Evolutionary conservation across 2,113 vertebrate genomes (phyloP), one percentile per base, ranked within the genome.

Genomic region (Nyctibius bracteatus): DNA sequence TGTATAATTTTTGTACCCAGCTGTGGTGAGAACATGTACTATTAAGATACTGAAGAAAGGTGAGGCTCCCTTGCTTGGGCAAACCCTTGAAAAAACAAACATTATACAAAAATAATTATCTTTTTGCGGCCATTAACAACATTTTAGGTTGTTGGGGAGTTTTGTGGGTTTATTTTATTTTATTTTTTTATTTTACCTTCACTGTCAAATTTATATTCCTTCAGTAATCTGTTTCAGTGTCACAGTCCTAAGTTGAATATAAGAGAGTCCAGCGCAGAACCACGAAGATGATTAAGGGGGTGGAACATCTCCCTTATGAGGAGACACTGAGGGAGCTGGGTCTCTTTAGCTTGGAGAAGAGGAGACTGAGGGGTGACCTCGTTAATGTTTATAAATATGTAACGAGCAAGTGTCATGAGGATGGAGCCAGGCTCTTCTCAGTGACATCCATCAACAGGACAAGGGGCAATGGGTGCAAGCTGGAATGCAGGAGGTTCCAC

Each of bases 1-100:
- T 27, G 22, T 72, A 16, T 83, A 55, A 91, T 62, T 92, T 96
- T 95, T 75, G 22, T 81, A 84, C 43, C 79, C 81, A 86, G 35
- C 89, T 96, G 91, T 79, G 86, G 61, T 72, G 46, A 94, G 94
- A 96, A 49, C 28, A 61, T 62, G 14, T 49, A 27, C 59, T 88
- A 43, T 90, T 91, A 89, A 79, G 31, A 82, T 62, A 65, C 17
- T 87, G 66, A 73, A 63, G n/a, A 59, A 78, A 79, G 57, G 37
- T 54, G 68, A 89, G 16, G 47, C 17, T 88, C 92, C 46, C 57
- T 90, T 94, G 63, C 49, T 90, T 61, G 41, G 35, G 10, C 54
- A 93, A 81, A 35, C 31, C 16, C 33, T 87, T 81, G 37, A 33
- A 66, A 81, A 88, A 25, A 0, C 7, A 47, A 88, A 17, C 6